These are phyloP conservation scores for Panagrolaimus sp. DNA, from an alignment of 1,140 invertebrate genomes.

Conservation along the genomic window DNA sequence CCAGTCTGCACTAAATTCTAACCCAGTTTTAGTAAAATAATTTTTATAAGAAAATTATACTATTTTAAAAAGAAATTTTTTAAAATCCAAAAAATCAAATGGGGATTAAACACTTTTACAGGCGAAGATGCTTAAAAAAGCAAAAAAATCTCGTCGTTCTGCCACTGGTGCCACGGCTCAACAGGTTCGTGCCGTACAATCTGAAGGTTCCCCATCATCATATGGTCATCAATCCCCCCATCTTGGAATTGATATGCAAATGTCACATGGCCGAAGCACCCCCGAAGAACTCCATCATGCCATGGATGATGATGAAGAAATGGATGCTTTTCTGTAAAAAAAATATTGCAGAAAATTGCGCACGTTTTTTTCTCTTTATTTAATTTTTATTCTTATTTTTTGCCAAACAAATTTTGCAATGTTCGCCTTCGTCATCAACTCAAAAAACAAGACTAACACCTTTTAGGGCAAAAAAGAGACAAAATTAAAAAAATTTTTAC, in stretches of 20 bases:
- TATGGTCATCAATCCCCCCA: slow-evolving; percentile 30
- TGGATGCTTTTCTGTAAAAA: slow-evolving; percentile 38
- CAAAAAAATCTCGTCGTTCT: slow-evolving; percentile 55
- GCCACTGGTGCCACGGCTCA: slow-evolving; percentile 25
- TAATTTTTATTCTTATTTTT: too few species aligned
- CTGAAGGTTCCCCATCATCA: slow-evolving; percentile 36
- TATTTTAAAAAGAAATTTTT: too few species aligned
- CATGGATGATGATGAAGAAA: slow-evolving; percentile 40
- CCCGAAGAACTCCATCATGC: slow-evolving; percentile 32
- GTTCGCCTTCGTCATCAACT: too few species aligned
- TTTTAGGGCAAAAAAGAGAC: too few species aligned
- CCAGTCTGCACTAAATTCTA: too few species aligned
- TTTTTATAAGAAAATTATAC: too few species aligned
- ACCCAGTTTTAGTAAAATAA: too few species aligned
- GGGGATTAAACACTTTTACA: slow-evolving; percentile 16
- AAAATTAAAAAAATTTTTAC: too few species aligned
- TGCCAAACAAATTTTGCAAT: too few species aligned
- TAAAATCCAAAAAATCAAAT: too few species aligned
- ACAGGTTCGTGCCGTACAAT: slow-evolving; percentile 38
- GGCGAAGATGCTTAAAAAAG: slow-evolving; percentile 59
- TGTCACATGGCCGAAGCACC: slow-evolving; percentile 36
- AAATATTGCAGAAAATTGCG: neutral
- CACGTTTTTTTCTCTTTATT: neutral
- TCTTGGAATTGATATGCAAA: slow-evolving; percentile 29
- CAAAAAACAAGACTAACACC: too few species aligned